Evolutionary conservation across 1,140 invertebrate genomes (phyloP).

Genomic region (Bombus impatiens): DNA sequence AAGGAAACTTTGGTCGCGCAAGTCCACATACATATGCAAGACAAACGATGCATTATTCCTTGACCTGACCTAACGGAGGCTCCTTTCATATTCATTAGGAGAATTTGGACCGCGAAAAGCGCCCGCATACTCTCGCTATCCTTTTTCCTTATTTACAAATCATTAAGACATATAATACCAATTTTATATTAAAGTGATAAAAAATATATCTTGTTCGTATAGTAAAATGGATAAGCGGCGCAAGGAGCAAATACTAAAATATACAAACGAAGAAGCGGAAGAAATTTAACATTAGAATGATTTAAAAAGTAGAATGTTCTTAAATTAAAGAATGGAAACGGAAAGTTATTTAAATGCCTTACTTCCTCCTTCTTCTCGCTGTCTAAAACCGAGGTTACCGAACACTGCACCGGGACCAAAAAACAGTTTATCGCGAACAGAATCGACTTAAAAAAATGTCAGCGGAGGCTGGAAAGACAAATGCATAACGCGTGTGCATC

Average conservation of each 20-base stretch:
- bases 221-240: neutral
- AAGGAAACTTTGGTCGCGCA: slow-evolving; percentile 69
- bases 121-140: neutral
- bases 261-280: neutral
- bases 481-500: slow-evolving; percentile 38
- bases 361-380: neutral
- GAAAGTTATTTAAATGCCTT: no score
- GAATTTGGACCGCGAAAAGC: slow-evolving; percentile 47
- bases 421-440: slow-evolving; percentile 34
- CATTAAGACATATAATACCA: neutral
- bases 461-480: slow-evolving; percentile 3
- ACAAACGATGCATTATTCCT: slow-evolving; percentile 81
- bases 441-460: slow-evolving; percentile 34
- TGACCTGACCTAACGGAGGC: slow-evolving; percentile 81
- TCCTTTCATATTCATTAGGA: slow-evolving; percentile 80
- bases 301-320: neutral
- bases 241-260: neutral
- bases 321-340: neutral
- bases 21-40: slow-evolving; percentile 78
- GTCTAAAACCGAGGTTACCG: neutral
- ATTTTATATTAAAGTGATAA: neutral
- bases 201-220: neutral
- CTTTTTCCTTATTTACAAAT: neutral
- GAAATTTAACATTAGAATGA: neutral
- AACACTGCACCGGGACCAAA: neutral